Evolutionary conservation across 2,888 invertebrate species (phyloP).

Genomic region (Stegana nigrithorax): DNA sequence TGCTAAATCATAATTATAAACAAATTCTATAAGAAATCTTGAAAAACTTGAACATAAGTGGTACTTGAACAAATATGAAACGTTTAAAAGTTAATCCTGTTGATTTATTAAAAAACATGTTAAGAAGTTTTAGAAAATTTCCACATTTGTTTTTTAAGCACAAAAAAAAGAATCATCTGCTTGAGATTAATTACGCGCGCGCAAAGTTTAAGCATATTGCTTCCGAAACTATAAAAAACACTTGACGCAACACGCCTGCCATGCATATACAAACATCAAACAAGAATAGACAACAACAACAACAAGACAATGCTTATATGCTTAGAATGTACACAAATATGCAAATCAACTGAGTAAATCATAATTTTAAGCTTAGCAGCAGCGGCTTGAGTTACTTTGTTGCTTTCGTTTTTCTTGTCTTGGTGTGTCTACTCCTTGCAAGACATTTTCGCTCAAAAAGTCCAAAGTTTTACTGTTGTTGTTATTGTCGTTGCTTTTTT

Average conservation of each 20-base stretch:
- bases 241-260: conserved; percentile 38
- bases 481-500: not conserved
- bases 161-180: conserved; percentile 25
- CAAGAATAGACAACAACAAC: too few species aligned
- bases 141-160: conserved; percentile 36
- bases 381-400: conserved; percentile 16
- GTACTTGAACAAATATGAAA: too few species aligned
- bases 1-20: conserved; percentile 1
- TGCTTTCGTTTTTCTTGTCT: not conserved
- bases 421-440: not conserved
- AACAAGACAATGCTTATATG: too few species aligned
- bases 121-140: conserved; percentile 48
- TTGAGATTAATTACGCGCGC: not conserved
- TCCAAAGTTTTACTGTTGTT: too few species aligned
- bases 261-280: too few species aligned
- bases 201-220: not conserved
- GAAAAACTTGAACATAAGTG: not conserved
- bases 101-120: too few species aligned
- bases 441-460: not conserved
- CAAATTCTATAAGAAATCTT: not conserved
- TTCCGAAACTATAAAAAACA: conserved; percentile 48
- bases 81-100: too few species aligned
- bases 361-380: conserved; percentile 51
- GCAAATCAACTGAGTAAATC: conserved; percentile 54
- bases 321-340: conserved; percentile 28